Evolutionary conservation across 2,113 vertebrate genomes (phyloP).

Genomic region (Ciconia stormi): DNA sequence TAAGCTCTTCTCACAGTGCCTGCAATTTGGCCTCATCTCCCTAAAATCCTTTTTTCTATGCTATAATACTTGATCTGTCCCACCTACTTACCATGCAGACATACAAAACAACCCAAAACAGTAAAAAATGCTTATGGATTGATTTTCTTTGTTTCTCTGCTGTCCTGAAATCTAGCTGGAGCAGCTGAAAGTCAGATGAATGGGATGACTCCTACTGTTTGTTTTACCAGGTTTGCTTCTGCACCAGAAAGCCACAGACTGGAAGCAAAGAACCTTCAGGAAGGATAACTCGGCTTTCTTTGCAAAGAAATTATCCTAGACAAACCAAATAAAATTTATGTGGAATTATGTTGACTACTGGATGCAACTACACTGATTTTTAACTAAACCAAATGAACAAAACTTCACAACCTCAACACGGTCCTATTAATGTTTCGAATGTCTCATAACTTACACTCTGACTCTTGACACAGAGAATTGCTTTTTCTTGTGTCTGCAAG

Average conservation of each 20-base stretch:
- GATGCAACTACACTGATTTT: background rate
- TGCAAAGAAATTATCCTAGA: background rate
- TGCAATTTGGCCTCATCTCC: background rate
- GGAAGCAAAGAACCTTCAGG: background rate
- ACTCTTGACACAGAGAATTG: background rate
- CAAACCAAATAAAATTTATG: background rate
- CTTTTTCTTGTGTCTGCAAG: background rate
- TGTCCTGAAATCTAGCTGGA: background rate
- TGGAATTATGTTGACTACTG: background rate
- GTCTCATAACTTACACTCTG: background rate
- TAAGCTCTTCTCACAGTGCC: background rate
- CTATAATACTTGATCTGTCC: background rate
- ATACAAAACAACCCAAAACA: background rate
- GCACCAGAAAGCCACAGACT: background rate
- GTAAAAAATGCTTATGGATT: background rate
- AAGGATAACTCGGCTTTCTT: background rate
- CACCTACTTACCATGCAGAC: background rate
- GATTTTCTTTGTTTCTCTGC: slow-evolving; percentile 6
- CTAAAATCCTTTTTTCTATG: background rate
- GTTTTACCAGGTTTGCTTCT: slow-evolving; percentile 15
- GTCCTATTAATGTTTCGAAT: background rate
- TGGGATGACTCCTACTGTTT: slow-evolving; percentile 25
- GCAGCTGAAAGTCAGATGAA: slow-evolving; percentile 40
- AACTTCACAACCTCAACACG: background rate
- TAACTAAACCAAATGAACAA: background rate